These are phyloP conservation scores for Furcula furcula DNA, from an alignment of 2,888 invertebrate species.

Conservation along the genomic window DNA sequence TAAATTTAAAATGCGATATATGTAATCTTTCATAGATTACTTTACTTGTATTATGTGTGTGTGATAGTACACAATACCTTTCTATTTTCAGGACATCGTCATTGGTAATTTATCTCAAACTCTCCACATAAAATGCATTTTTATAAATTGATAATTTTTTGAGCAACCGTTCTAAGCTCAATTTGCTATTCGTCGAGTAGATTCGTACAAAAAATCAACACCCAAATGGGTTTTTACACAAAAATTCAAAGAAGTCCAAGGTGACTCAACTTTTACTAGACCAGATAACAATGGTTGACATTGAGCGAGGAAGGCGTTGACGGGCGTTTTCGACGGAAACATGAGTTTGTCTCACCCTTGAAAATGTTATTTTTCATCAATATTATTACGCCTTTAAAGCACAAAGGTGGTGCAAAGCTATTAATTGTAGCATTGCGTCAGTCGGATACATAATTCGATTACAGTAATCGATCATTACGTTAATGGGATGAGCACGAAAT, in stretches of 20 bases:
- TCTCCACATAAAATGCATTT: too few relatives aligned
- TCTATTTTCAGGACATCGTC: too few relatives aligned
- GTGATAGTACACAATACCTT: too few relatives aligned
- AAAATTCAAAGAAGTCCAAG: conserved; percentile 37
- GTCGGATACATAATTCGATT: too few relatives aligned
- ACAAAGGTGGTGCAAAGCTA: conserved; percentile 3
- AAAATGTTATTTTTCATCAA: conserved; percentile 19
- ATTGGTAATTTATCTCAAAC: too few relatives aligned
- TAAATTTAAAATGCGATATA: too few relatives aligned
- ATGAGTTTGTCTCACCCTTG: conserved; percentile 26
- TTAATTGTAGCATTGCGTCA: conserved; percentile 8
- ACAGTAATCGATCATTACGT: too few relatives aligned
- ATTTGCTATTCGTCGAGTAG: too few relatives aligned
- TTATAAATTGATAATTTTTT: too few relatives aligned
- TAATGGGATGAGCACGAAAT: not conserved
- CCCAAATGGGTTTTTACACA: conserved; percentile 4
- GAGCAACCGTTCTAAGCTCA: too few relatives aligned
- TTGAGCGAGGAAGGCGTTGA: conserved; percentile 36
- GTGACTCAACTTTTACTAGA: conserved; percentile 39
- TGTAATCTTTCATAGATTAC: too few relatives aligned
- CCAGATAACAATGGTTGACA: conserved; percentile 50
- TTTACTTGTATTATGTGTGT: too few relatives aligned
- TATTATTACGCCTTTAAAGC: conserved; percentile 16
- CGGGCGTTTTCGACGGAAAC: conserved; percentile 36
- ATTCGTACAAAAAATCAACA: not conserved